Conservation (phyloP, 2,113 vertebrate genomes). For the Aplodontia rufa region DNA sequence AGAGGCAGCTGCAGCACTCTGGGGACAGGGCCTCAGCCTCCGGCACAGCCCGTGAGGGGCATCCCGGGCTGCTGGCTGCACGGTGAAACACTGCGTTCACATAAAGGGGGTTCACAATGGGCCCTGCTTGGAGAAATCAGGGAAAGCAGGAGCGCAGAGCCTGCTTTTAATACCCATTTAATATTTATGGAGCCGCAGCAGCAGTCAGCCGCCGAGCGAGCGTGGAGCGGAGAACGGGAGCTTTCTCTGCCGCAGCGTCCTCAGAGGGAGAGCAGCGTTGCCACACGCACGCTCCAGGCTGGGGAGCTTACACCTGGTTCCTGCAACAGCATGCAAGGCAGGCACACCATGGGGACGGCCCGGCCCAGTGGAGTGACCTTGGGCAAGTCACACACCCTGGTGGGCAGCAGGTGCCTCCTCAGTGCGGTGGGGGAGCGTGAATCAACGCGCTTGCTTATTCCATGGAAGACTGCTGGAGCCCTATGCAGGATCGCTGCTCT, state of each 20-base stretch:
- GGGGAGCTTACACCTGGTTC: conserved; percentile 11
- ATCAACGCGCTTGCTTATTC: background rate
- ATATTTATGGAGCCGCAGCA: conserved; percentile 69
- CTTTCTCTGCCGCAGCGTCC: background rate
- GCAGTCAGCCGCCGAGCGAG: background rate
- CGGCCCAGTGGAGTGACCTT: background rate
- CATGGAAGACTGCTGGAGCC: background rate
- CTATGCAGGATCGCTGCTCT: background rate
- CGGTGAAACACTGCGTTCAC: conserved; percentile 71
- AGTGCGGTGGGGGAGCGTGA: rapidly evolving
- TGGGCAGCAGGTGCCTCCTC: background rate
- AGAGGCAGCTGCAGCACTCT: too few relatives aligned
- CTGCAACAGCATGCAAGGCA: background rate
- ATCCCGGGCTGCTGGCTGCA: conserved; percentile 67
- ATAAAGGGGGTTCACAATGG: conserved; percentile 73
- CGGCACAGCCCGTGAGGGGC: too few relatives aligned
- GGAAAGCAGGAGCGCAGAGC: conserved; percentile 64
- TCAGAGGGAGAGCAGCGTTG: background rate
- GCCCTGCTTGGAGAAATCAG: conserved; percentile 68
- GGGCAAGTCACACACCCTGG: background rate
- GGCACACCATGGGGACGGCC: too few relatives aligned
- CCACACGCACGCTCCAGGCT: background rate
- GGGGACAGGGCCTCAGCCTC: too few relatives aligned
- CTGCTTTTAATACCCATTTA: conserved; percentile 74
- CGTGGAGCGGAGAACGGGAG: background rate